Conservation (phyloP, 2,888 invertebrate genomes). For the Chrysodeixis includens region DNA sequence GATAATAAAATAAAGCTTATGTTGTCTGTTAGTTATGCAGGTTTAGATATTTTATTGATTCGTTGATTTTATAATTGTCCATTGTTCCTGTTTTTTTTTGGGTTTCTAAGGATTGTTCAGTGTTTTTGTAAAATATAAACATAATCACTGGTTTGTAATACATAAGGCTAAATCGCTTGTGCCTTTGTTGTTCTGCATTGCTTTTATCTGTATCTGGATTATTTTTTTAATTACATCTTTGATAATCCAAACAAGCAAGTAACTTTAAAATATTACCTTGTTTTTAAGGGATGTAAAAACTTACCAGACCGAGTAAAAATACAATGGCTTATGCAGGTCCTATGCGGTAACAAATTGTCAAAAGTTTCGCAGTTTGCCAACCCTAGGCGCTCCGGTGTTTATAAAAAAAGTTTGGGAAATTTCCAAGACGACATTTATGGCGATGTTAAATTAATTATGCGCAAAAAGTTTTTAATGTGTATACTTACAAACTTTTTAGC, state of each 20-base stretch:
- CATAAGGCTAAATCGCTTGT: too few species aligned
- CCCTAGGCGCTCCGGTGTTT: slow-evolving; percentile 19
- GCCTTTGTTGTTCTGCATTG: not conserved
- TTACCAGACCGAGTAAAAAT: not conserved
- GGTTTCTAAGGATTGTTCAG: too few species aligned
- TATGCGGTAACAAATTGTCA: slow-evolving; percentile 9
- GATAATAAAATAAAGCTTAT: not conserved
- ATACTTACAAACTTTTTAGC: slow-evolving; percentile 2
- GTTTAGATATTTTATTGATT: too few species aligned
- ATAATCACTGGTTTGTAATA: too few species aligned
- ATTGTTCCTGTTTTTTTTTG: not conserved
- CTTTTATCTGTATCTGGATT: not conserved
- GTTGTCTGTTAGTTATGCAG: not conserved
- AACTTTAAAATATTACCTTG: too few species aligned
- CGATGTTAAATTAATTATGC: slow-evolving; percentile 30
- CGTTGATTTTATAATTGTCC: too few species aligned
- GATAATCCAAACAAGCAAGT: too few species aligned
- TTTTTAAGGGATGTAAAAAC: not conserved
- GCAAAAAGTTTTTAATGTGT: slow-evolving; percentile 22
- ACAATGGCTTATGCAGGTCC: slow-evolving; percentile 6
- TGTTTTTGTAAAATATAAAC: too few species aligned
- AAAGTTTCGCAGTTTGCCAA: slow-evolving; percentile 18
- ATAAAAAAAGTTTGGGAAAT: slow-evolving; percentile 26
- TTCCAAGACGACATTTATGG: slow-evolving; percentile 21
- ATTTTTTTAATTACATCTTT: too few species aligned